Base-by-base conservation (phyloP, 2,888 invertebrate species). In the Pterobdella sp. region DNA sequence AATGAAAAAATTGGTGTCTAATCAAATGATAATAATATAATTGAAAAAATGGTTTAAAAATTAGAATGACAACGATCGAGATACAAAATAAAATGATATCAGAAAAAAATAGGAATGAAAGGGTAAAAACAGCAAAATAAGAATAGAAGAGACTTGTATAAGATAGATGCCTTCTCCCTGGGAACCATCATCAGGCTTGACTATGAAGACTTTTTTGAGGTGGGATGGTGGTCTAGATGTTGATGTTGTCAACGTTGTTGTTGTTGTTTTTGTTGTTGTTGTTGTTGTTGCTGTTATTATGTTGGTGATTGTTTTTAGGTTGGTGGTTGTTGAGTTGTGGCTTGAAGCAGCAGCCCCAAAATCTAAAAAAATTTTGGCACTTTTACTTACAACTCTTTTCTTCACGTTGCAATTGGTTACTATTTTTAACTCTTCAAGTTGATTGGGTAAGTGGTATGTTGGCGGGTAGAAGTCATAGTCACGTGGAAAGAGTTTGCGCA, bases 91-190 rank as follows among this genome's bases (percentile, higher is more conserved):
- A n/a, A n/a, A n/a, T n/a, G n/a, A n/a, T n/a, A n/a, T n/a, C n/a
- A n/a, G n/a, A n/a, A n/a, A n/a, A n/a, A n/a, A n/a, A n/a, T n/a
- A n/a, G n/a, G n/a, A n/a, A n/a, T n/a, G n/a, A n/a, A n/a, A n/a
- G n/a, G n/a, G n/a, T n/a, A n/a, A n/a, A n/a, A n/a, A n/a, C n/a
- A n/a, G n/a, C n/a, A n/a, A n/a, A n/a, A n/a, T n/a, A n/a, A n/a
- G n/a, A n/a, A n/a, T n/a, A n/a, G n/a, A n/a, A n/a, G n/a, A n/a
- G n/a, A 71, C 71, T 63, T 74, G 1, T 2, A 86, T 80, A 34
- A 86, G 77, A 77, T 86, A 86, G 70, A 86, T 86, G 14, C 85
- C 85, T 3, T 84, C 84, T 1, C 86, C 86, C 76, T 86, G 86
- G 2, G 85, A 83, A 0, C 85, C 85, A 35, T 84, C 83, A 76